Evolutionary conservation across 2,113 vertebrate genomes (phyloP).

Genomic region (Reinhardtius hippoglossoides): DNA sequence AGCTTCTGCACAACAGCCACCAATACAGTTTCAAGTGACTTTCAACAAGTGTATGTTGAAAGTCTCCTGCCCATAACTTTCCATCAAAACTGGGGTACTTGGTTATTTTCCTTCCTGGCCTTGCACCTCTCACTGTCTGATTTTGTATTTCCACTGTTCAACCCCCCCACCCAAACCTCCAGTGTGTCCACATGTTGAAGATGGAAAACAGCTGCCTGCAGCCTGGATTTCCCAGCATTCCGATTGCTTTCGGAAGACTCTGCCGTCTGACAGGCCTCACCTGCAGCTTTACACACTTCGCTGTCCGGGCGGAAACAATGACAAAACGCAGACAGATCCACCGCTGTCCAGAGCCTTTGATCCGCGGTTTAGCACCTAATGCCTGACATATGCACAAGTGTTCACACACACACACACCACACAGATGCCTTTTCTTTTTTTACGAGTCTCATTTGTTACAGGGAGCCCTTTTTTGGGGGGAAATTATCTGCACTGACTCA

Average conservation of each 20-base stretch:
- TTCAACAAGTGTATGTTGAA: slow-evolving; percentile 10
- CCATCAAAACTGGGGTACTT: slow-evolving; percentile 6
- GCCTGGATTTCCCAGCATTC: slow-evolving; percentile 60
- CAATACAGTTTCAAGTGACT: too few relatives aligned
- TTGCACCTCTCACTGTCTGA: slow-evolving; percentile 39
- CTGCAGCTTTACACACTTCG: slow-evolving; percentile 45
- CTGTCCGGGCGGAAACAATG: slow-evolving; percentile 66
- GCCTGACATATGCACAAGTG: slow-evolving; percentile 24
- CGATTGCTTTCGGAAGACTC: slow-evolving; percentile 35
- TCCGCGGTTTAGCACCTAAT: slow-evolving; percentile 52
- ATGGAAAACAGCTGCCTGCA: slow-evolving; percentile 67
- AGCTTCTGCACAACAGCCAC: too few relatives aligned
- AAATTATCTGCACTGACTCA: neutral
- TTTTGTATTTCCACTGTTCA: slow-evolving; percentile 49
- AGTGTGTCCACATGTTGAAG: slow-evolving; percentile 42
- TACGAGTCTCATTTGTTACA: slow-evolving; percentile 25
- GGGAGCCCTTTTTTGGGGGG: neutral
- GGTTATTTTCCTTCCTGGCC: slow-evolving; percentile 4
- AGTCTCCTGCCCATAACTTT: slow-evolving; percentile 5
- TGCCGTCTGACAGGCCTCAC: slow-evolving; percentile 24
- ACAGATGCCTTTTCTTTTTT: neutral
- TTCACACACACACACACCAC: neutral
- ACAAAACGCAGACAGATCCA: slow-evolving; percentile 48
- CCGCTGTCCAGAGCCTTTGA: slow-evolving; percentile 48
- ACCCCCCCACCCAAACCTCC: slow-evolving; percentile 11